Evolutionary conservation across 2,113 vertebrate species (phyloP).

Genomic region (Fukomys damarensis): DNA sequence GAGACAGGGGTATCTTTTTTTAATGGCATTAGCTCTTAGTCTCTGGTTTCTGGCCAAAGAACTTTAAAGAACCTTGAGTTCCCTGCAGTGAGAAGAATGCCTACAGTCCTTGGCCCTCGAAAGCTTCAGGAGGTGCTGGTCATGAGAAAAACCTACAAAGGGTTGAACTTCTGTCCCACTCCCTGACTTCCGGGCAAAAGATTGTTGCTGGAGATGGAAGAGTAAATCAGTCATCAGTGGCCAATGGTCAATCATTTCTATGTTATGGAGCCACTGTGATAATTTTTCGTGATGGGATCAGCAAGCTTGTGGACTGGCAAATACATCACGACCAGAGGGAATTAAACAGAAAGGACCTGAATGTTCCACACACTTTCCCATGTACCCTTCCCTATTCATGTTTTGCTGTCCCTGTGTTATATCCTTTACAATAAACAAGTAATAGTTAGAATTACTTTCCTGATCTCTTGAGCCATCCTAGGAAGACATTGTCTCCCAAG

Average conservation of each 20-base stretch:
- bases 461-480: neutral
- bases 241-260: neutral
- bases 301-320: neutral
- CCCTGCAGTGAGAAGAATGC: neutral
- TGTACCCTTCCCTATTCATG: neutral
- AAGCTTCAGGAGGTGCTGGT: neutral
- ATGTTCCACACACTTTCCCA: neutral
- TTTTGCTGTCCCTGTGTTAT: neutral
- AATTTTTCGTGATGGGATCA: neutral
- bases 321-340: too few relatives aligned
- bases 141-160: neutral
- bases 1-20: neutral
- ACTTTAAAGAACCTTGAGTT: neutral
- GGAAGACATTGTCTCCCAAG: neutral
- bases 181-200: neutral
- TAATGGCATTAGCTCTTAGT: neutral
- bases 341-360: rapidly evolving
- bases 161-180: neutral
- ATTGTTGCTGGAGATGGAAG: neutral
- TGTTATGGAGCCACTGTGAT: neutral
- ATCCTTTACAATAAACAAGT: neutral
- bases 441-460: neutral
- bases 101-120: neutral
- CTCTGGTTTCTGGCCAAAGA: neutral
- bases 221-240: neutral